Evolutionary conservation across 1,140 invertebrate species (phyloP).

Genomic region (Augochlora pura): DNA sequence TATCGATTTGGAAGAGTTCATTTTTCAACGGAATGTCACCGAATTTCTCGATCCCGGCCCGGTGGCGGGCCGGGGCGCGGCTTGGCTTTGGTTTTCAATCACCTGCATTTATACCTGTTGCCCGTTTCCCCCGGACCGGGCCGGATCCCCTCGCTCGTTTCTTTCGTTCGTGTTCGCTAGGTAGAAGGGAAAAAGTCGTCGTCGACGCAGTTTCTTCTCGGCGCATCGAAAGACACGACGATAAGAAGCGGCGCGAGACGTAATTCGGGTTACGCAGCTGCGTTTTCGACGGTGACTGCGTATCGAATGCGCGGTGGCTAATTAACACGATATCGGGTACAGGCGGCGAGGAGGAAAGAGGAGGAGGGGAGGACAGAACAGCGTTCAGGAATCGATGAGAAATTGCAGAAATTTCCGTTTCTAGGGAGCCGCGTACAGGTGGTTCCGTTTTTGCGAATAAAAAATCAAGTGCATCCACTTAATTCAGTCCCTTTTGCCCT

Average conservation of each 20-base stretch:
- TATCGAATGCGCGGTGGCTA: neutral
- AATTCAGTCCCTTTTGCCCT: conserved; percentile 34
- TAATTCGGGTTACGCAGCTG: conserved; percentile 27
- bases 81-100: conserved; percentile 46
- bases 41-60: too few species aligned
- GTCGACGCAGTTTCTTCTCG: conserved; percentile 14
- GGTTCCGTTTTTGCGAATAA: conserved; percentile 36
- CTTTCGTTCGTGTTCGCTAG: conserved; percentile 7
- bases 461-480: conserved; percentile 31
- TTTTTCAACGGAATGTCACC: too few species aligned
- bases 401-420: neutral
- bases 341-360: neutral
- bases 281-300: neutral
- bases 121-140: neutral
- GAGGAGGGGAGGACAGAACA: too few species aligned
- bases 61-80: too few species aligned
- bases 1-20: too few species aligned
- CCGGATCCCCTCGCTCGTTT: conserved; percentile 1
- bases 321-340: conserved; percentile 6
- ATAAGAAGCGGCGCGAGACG: neutral
- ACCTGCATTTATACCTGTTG: conserved; percentile 44
- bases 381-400: too few species aligned
- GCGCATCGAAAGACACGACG: neutral
- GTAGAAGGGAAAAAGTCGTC: neutral
- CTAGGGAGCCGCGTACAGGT: conserved; percentile 3